Percentiles rank a stretch among this genome's conserved stretches.
Conservation (phyloP, 2,888 invertebrate species). For the Dicycla oo region DNA sequence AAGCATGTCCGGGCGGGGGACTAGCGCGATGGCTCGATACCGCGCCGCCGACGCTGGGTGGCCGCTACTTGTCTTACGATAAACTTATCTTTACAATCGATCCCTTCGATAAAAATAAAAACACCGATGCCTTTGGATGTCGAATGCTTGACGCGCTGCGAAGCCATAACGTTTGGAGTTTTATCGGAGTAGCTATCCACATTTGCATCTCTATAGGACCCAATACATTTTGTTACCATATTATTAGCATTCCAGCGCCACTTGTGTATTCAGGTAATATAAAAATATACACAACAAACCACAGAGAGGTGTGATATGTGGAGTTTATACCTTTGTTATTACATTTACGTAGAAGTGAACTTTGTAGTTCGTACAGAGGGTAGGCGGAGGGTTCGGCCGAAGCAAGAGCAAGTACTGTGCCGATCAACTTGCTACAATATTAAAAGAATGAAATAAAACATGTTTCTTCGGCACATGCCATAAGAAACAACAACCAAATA, state of each 20-base stretch:
- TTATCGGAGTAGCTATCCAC: constrained; percentile 84
- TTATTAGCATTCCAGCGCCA: constrained; percentile 84
- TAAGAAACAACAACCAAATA: too few species aligned
- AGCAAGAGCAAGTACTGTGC: too few species aligned
- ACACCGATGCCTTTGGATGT: constrained; percentile 81
- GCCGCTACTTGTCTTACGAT: constrained; percentile 90
- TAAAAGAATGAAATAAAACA: too few species aligned
- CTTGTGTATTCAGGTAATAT: constrained; percentile 69
- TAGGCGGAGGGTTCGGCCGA: too few species aligned
- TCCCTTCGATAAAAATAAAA: constrained; percentile 88
- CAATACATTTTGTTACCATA: constrained; percentile 85
- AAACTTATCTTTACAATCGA: constrained; percentile 90
- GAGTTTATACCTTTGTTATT: constrained; percentile 46
- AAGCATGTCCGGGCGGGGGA: constrained; percentile 75
- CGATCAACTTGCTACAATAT: not conserved
- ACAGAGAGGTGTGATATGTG: constrained; percentile 50
- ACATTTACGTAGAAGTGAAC: constrained; percentile 15
- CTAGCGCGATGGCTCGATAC: constrained; percentile 72
- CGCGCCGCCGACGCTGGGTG: constrained; percentile 79
- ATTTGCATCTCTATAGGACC: constrained; percentile 87
- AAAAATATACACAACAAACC: constrained; percentile 63
- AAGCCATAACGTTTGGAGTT: constrained; percentile 86
- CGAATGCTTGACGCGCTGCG: constrained; percentile 85
- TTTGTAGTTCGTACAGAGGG: constrained; percentile 18
- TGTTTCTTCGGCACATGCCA: too few species aligned